A percentile compares a stretch with the other conserved stretches of the same genome.
Conservation (phyloP, 2,888 invertebrate genomes). For the Seira musarum region DNA sequence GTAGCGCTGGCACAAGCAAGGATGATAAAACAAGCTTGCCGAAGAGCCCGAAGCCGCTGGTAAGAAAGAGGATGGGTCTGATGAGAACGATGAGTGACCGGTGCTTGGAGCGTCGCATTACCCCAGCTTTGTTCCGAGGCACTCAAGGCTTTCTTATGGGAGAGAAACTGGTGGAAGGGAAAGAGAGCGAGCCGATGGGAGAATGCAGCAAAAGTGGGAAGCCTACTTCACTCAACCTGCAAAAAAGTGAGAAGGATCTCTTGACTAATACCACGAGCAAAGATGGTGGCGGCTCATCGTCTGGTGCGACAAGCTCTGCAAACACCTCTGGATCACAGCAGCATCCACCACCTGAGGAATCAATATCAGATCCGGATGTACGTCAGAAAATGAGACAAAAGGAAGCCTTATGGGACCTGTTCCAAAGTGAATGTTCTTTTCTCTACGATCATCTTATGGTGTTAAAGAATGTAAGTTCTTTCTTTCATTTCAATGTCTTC, state of each 20-base stretch:
- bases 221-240: constrained; percentile 56
- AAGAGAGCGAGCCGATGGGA: constrained; percentile 44
- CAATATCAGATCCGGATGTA: constrained; percentile 63
- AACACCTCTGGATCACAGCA: constrained; percentile 50
- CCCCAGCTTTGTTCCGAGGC: constrained; percentile 66
- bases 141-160: constrained; percentile 64
- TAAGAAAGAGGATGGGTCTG: constrained; percentile 65
- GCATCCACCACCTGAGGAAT: constrained; percentile 48
- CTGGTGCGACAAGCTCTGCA: constrained; percentile 29
- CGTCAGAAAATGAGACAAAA: constrained; percentile 66
- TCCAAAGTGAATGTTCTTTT: constrained; percentile 78
- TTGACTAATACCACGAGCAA: constrained; percentile 26
- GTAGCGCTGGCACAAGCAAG: constrained; percentile 15
- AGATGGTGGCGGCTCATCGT: constrained; percentile 28
- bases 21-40: constrained; percentile 6
- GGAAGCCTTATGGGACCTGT: constrained; percentile 78
- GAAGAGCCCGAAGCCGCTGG: constrained; percentile 63
- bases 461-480: constrained; percentile 75
- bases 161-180: constrained; percentile 65
- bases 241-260: constrained; percentile 68
- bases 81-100: constrained; percentile 71
- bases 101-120: constrained; percentile 70
- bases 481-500: background rate
- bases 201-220: constrained; percentile 19
- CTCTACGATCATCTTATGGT: constrained; percentile 78